These are phyloP conservation scores for Sitophilus oryzae DNA, from an alignment of 1,140 invertebrate genomes.

Conservation along the genomic window DNA sequence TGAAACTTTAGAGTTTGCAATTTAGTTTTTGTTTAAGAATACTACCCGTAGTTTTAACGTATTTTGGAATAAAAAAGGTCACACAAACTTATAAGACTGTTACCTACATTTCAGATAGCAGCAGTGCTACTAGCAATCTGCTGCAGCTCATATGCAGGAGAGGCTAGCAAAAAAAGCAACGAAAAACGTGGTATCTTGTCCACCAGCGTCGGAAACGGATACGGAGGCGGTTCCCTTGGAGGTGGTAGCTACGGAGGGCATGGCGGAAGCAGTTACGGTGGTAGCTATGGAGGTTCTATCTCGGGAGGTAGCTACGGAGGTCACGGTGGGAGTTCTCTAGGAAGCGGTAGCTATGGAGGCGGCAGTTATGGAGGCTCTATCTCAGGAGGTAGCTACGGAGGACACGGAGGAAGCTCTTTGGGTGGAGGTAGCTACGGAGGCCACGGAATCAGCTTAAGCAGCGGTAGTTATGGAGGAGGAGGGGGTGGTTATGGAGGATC, in stretches of 20 bases:
- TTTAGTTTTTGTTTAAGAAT: too few relatives aligned
- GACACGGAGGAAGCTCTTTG: conserved; percentile 9
- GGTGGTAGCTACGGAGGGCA: conserved; percentile 33
- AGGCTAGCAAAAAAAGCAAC: conserved; percentile 29
- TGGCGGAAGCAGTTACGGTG: conserved; percentile 25
- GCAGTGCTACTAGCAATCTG: conserved; percentile 33
- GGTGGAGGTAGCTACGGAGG: conserved; percentile 2
- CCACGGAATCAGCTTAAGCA: conserved; percentile 24
- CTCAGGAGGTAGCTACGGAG: conserved; percentile 8
- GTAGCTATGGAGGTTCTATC: conserved; percentile 29
- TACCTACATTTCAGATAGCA: conserved; percentile 29
- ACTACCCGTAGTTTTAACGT: too few relatives aligned
- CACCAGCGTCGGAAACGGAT: conserved; percentile 31
- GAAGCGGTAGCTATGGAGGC: conserved; percentile 21
- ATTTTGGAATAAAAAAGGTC: too few relatives aligned
- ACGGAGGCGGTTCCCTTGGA: conserved; percentile 22
- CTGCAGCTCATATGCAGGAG: conserved; percentile 27
- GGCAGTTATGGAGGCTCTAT: conserved; percentile 16
- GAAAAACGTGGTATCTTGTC: conserved; percentile 38
- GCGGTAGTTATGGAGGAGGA: conserved; percentile 22
- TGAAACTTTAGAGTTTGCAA: too few relatives aligned
- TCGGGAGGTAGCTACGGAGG: conserved; percentile 20
- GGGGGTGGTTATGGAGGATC: conserved; percentile 18
- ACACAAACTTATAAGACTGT: background rate
- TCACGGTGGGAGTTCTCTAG: conserved; percentile 25